A percentile compares a stretch with the other conserved stretches of the same genome.
Evolutionary conservation across 2,797 vertebrate species (phyloP).

Genomic region (Peromyscus nudipes): DNA sequence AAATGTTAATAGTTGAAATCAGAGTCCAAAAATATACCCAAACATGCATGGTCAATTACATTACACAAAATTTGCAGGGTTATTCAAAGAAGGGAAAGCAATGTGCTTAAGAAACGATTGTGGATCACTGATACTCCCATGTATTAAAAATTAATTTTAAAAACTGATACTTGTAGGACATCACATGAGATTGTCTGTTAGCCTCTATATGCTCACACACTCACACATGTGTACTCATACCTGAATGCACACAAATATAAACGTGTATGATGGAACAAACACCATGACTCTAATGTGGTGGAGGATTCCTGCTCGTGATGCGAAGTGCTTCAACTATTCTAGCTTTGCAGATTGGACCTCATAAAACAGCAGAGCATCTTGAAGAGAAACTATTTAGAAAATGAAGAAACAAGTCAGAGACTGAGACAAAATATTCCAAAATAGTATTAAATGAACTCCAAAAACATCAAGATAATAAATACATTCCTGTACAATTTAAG

Average conservation of each 20-base stretch:
- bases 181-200: neutral
- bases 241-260: neutral
- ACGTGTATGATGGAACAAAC: neutral
- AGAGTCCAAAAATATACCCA: neutral
- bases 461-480: neutral
- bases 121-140: neutral
- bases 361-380: neutral
- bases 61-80: neutral
- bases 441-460: neutral
- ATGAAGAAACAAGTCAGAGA: neutral
- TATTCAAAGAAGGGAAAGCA: neutral
- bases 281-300: neutral
- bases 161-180: neutral
- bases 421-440: neutral
- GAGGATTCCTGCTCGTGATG: neutral
- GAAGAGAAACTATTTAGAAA: constrained; percentile 10
- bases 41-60: neutral
- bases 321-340: neutral
- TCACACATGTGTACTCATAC: neutral
- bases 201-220: neutral
- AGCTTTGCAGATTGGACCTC: neutral
- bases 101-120: neutral
- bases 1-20: neutral
- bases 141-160: constrained; percentile 23
- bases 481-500: neutral